These are phyloP conservation scores for Dallia pectoralis DNA, from an alignment of 2,797 vertebrate genomes.

Conservation along the genomic window DNA sequence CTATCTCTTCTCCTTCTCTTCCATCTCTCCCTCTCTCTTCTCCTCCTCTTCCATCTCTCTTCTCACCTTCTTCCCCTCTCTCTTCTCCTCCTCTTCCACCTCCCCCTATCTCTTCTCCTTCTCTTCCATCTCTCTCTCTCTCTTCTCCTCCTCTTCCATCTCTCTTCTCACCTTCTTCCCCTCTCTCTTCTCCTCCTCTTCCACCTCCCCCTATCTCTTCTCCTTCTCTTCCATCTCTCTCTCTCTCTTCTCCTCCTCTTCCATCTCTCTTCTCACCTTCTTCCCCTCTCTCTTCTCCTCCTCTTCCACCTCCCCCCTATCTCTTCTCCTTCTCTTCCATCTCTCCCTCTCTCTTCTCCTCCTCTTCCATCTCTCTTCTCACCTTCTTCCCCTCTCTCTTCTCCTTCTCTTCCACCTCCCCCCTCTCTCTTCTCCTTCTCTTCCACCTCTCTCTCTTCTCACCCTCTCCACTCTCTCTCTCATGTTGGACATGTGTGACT, in stretches of 20 bases:
- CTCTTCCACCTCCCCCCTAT: neutral
- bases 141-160: too few species aligned
- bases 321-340: neutral
- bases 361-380: too few species aligned
- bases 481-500: conserved; percentile 53
- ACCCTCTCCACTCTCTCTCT: conserved; percentile 25
- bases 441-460: too few species aligned
- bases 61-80: neutral
- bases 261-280: neutral
- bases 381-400: too few species aligned
- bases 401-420: neutral
- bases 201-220: too few species aligned
- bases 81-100: neutral
- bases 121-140: too few species aligned
- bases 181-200: too few species aligned
- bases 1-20: too few species aligned
- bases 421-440: conserved; percentile 1
- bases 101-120: neutral
- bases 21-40: too few species aligned
- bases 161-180: too few species aligned
- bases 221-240: neutral
- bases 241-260: neutral
- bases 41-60: conserved; percentile 8
- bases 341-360: neutral
- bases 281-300: neutral